Evolutionary conservation across 1,140 invertebrate genomes (phyloP).

Genomic region (Pissodes strobi): DNA sequence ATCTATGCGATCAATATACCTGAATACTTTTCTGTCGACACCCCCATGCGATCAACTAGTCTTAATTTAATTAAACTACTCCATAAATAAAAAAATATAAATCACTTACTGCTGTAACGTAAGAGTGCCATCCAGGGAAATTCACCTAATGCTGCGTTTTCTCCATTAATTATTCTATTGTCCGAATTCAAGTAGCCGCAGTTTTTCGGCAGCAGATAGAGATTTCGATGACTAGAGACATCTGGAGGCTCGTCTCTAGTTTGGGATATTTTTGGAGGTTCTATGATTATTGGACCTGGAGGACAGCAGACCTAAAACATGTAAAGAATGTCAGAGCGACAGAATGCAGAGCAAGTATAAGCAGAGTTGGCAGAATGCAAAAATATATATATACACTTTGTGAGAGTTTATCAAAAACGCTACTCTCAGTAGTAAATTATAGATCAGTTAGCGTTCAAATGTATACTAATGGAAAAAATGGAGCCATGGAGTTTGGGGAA

Average conservation of each 20-base stretch:
- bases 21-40: too few species aligned
- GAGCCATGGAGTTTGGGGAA: too few species aligned
- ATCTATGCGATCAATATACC: too few species aligned
- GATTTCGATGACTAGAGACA: conserved; percentile 61
- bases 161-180: conserved; percentile 62
- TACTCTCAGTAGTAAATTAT: too few species aligned
- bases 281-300: conserved; percentile 25
- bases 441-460: too few species aligned
- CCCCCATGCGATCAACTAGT: neutral
- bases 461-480: too few species aligned
- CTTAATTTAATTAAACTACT: neutral
- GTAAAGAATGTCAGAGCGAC: neutral
- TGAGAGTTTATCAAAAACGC: too few species aligned
- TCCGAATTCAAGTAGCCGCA: conserved; percentile 55
- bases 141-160: conserved; percentile 62
- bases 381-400: too few species aligned
- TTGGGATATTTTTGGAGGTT: too few species aligned
- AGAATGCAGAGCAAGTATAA: neutral
- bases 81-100: too few species aligned
- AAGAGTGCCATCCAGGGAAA: conserved; percentile 72
- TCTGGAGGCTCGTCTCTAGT: conserved; percentile 52
- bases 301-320: conserved; percentile 57
- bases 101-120: conserved; percentile 57
- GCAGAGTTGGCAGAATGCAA: too few species aligned
- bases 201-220: conserved; percentile 55